These are phyloP conservation scores for Sebastolobus alascanus DNA, from an alignment of 2,797 vertebrate genomes.

Conservation along the genomic window DNA sequence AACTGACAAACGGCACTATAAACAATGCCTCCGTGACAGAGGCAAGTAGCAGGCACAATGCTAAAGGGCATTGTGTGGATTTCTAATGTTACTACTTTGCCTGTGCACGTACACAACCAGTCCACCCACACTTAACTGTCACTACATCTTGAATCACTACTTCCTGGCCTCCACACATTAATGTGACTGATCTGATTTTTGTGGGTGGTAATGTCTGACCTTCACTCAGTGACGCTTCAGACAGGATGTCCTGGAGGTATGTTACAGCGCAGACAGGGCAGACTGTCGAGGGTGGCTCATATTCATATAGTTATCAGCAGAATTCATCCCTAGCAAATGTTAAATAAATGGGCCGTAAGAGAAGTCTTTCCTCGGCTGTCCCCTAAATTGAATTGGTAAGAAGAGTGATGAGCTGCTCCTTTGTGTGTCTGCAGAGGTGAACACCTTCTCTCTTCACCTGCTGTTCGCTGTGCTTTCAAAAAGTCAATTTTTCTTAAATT, in stretches of 20 bases:
- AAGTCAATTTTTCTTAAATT: constrained; percentile 76
- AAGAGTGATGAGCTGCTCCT: constrained; percentile 68
- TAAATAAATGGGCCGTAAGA: constrained; percentile 65
- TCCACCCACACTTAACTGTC: constrained; percentile 59
- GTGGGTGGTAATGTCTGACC: constrained; percentile 68
- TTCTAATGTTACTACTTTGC: constrained; percentile 42
- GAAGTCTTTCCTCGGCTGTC: constrained; percentile 60
- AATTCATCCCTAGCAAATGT: constrained; percentile 58
- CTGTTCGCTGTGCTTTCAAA: constrained; percentile 67
- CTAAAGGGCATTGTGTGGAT: constrained; percentile 47
- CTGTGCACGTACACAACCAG: constrained; percentile 27
- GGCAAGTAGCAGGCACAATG: constrained; percentile 35
- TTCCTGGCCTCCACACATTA: constrained; percentile 57
- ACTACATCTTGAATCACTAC: constrained; percentile 57
- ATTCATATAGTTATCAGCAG: constrained; percentile 54
- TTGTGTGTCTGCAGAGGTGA: constrained; percentile 66
- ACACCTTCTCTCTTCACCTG: constrained; percentile 57
- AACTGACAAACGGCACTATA: constrained; percentile 23
- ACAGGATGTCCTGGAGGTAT: constrained; percentile 55
- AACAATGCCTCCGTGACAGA: constrained; percentile 32
- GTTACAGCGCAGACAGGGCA: constrained; percentile 34
- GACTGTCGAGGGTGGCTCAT: constrained; percentile 21
- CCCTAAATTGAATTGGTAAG: constrained; percentile 66
- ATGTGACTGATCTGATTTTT: constrained; percentile 57
- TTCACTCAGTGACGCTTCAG: constrained; percentile 57